A percentile compares a stretch with the other conserved stretches of the same genome.
These are phyloP conservation scores for Periphyllus acericola DNA, from an alignment of 2,888 invertebrate species.

Conservation along the genomic window DNA sequence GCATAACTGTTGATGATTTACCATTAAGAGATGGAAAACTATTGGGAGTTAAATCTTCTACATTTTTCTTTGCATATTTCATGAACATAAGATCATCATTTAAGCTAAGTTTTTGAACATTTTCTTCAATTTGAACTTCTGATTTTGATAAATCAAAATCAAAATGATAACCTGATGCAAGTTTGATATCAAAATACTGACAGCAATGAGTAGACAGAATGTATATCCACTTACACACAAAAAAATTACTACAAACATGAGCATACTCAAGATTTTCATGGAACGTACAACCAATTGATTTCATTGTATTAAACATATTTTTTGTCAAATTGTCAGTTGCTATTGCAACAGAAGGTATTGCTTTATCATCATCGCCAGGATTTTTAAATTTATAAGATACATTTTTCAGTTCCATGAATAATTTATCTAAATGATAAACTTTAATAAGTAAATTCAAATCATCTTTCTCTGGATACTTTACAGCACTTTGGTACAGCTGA, in stretches of 20 bases:
- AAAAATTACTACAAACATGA: slow-evolving; percentile 49
- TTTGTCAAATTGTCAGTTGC: slow-evolving; percentile 41
- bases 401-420: slow-evolving; percentile 51
- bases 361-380: neutral
- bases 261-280: slow-evolving; percentile 15
- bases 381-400: neutral
- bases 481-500: slow-evolving; percentile 20
- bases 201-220: slow-evolving; percentile 52
- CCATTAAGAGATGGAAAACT: slow-evolving; percentile 20
- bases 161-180: slow-evolving; percentile 31
- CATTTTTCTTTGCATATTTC: neutral
- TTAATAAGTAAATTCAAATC: slow-evolving; percentile 24
- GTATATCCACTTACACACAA: slow-evolving; percentile 51
- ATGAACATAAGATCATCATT: neutral
- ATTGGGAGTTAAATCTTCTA: neutral
- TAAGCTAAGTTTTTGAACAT: neutral
- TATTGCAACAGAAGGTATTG: slow-evolving; percentile 49
- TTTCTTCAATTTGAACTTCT: neutral
- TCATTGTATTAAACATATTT: slow-evolving; percentile 26
- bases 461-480: neutral
- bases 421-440: slow-evolving; percentile 52
- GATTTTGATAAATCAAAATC: slow-evolving; percentile 40
- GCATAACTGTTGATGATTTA: neutral
- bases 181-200: slow-evolving; percentile 31
- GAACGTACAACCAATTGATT: slow-evolving; percentile 32